Base-by-base conservation (phyloP, 2,888 invertebrate genomes). In the Sicus ferrugineus region DNA sequence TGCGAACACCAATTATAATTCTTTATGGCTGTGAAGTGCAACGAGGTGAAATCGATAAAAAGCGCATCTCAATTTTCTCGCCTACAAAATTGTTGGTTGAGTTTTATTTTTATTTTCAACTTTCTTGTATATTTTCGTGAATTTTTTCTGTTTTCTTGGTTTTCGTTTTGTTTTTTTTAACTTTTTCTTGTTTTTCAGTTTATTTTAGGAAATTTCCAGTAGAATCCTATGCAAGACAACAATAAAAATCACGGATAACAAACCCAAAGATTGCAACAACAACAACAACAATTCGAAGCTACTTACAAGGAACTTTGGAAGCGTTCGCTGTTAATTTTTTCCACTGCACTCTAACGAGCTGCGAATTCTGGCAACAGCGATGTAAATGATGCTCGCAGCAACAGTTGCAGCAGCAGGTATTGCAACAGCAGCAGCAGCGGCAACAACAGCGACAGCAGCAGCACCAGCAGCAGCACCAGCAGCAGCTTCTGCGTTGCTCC, bases 31-130 rank as follows among this genome's bases (percentile, higher is more conserved):
- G 14, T 31, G 31, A 46, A 21, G 48, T 21, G 46, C 65, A 38
- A 48, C 59, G 58, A 58, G 58, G 66, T 46, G 67, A 58, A 67
- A 67, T 67, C 67, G 67, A 67, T 67, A 31, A 46, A 59, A 48
- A n/a, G 59, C 59, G 67, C 67, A 67, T 59, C 67, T 67, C 67
- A 67, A 58, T 67, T 67, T 67, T 59, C 58, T 30, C 19, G 48
- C 30, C 30, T 46, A 38, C 48, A 28, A 26, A 46, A 23, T 31
- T 38, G n/a, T 59, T 2, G 7, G 21, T 54, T 11, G 5, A 14
- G 9, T 26, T 56, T 56, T 14, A 30, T 56, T 56, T 30, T 56
- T 6, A 14, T 50, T n/a, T n/a, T n/a, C n/a, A n/a, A n/a, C n/a
- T n/a, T n/a, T n/a, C n/a, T n/a, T n/a, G n/a, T n/a, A n/a, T n/a